These are phyloP conservation scores for Ctenopoma multispine DNA, from an alignment of 2,797 vertebrate genomes.

Conservation along the genomic window DNA sequence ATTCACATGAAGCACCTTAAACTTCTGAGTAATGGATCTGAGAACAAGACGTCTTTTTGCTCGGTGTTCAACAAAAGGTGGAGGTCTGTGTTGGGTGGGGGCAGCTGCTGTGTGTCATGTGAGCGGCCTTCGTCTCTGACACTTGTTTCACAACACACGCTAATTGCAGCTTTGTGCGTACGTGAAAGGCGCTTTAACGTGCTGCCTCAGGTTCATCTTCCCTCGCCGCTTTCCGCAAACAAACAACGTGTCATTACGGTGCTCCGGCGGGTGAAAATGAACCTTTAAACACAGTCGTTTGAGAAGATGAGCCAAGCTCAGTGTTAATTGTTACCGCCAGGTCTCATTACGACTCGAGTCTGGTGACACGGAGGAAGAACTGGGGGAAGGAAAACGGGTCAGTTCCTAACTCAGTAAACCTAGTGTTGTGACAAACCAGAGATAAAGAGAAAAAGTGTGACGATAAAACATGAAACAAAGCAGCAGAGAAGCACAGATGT, in stretches of 20 bases:
- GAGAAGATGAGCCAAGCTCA: background rate
- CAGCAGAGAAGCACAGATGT: background rate
- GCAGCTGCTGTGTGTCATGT: background rate
- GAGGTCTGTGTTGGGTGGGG: background rate
- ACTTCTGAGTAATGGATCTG: background rate
- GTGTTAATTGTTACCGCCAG: conserved; percentile 3
- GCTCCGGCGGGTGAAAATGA: background rate
- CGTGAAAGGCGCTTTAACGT: conserved; percentile 28
- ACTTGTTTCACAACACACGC: conserved; percentile 68
- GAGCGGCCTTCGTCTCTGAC: conserved; percentile 11
- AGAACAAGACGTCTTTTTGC: background rate
- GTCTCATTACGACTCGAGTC: conserved; percentile 1
- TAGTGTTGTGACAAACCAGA: too few relatives aligned
- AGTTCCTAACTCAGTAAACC: background rate
- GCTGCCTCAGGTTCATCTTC: background rate
- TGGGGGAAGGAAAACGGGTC: background rate
- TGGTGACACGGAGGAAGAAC: background rate
- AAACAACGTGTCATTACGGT: conserved; percentile 24
- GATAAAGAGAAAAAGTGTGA: background rate
- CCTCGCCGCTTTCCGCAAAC: background rate
- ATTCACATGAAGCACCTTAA: too few relatives aligned
- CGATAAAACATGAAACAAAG: background rate
- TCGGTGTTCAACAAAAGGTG: background rate
- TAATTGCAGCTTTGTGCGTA: conserved; percentile 71
- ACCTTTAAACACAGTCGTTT: conserved; percentile 1